Conservation (phyloP, 2,888 invertebrate species). For the Eutolmus rufibarbis region DNA sequence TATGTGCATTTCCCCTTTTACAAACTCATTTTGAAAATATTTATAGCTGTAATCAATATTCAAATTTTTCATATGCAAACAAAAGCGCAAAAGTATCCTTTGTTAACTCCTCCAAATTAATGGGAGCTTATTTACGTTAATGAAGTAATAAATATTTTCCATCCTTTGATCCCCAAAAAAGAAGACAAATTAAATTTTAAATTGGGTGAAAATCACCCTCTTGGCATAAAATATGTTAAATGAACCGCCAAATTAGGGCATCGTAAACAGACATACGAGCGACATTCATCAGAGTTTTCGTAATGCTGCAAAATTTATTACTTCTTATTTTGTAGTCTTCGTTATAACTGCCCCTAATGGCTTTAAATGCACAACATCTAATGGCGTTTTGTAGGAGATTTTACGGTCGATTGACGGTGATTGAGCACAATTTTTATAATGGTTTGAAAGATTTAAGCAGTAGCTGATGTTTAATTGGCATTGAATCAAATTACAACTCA, state of each 20-base stretch:
- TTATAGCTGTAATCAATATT: not conserved
- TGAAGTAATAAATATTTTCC: not conserved
- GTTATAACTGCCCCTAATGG: not conserved
- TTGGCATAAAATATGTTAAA: not conserved
- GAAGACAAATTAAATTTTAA: conserved; percentile 10
- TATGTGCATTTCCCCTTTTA: not conserved
- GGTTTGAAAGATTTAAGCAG: not conserved
- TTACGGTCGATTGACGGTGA: not conserved
- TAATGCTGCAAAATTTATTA: conserved; percentile 18
- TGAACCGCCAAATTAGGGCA: conserved; percentile 7
- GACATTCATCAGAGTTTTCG: conserved; percentile 12
- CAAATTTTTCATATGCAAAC: not conserved
- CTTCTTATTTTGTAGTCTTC: not conserved
- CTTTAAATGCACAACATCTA: not conserved
- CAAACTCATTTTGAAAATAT: not conserved
- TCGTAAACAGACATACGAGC: conserved; percentile 15
- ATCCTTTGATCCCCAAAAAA: not conserved
- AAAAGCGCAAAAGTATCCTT: not conserved
- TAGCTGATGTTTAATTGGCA: not conserved
- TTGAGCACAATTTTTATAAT: not conserved
- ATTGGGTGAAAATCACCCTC: conserved; percentile 16
- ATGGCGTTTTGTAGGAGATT: not conserved
- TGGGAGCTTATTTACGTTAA: not conserved
- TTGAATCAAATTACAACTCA: not conserved
- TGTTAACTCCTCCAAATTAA: not conserved